Percentiles rank a stretch among this genome's conserved stretches.
These are phyloP conservation scores for Erebia palarica DNA, from an alignment of 2,888 invertebrate genomes.

Conservation along the genomic window DNA sequence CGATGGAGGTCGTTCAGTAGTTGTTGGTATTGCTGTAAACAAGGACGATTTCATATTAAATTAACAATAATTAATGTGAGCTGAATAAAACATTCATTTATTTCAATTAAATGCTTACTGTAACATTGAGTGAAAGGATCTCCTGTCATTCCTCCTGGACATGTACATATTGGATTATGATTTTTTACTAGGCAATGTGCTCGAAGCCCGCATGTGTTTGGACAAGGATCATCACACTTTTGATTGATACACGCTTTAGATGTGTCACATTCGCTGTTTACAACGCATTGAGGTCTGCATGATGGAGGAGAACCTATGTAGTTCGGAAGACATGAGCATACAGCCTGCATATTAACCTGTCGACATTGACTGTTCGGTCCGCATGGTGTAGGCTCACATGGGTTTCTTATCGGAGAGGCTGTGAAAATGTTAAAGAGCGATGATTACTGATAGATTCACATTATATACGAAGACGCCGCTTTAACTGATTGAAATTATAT, in stretches of 20 bases:
- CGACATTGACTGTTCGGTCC: conserved; percentile 94
- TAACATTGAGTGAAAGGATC: conserved; percentile 92
- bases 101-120: conserved; percentile 79
- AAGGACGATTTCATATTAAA: background rate
- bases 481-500: background rate
- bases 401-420: conserved; percentile 83
- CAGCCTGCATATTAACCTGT: conserved; percentile 89
- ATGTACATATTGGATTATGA: conserved; percentile 94
- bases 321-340: conserved; percentile 91
- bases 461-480: conserved; percentile 4
- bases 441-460: background rate
- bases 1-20: conserved; percentile 87
- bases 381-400: conserved; percentile 92
- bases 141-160: conserved; percentile 91
- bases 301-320: conserved; percentile 90
- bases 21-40: conserved; percentile 60
- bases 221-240: conserved; percentile 94
- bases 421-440: conserved; percentile 31
- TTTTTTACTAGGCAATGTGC: conserved; percentile 92
- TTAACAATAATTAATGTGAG: background rate
- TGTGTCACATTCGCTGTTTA: conserved; percentile 92
- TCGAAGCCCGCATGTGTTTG: conserved; percentile 92
- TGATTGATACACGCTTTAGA: conserved; percentile 93
- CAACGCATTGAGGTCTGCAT: conserved; percentile 92
- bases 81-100: background rate